These are phyloP conservation scores for Agapornis roseicollis DNA, from an alignment of 2,113 vertebrate species.

Conservation along the genomic window DNA sequence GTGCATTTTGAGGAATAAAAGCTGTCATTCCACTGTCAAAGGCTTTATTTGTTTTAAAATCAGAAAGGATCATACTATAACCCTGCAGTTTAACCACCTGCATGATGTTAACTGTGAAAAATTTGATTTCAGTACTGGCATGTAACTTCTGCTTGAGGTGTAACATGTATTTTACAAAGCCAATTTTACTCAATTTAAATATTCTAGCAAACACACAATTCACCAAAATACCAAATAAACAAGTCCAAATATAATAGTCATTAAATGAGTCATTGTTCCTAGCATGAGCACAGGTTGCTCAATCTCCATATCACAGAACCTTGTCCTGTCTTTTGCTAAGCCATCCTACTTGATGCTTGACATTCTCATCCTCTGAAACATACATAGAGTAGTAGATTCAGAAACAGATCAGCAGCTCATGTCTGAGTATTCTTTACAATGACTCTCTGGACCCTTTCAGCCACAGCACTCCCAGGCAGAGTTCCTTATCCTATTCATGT, in stretches of 20 bases:
- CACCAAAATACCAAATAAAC: background rate
- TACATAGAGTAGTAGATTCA: background rate
- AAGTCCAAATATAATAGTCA: background rate
- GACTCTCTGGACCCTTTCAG: background rate
- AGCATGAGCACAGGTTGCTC: fast-evolving
- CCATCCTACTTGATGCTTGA: background rate
- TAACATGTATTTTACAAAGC: background rate
- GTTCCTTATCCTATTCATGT: background rate
- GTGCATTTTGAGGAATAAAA: background rate
- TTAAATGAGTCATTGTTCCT: background rate
- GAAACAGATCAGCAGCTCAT: background rate
- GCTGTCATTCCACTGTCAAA: background rate
- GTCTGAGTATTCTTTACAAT: background rate
- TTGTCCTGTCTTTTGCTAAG: background rate
- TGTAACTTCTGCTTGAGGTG: background rate
- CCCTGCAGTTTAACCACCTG: background rate
- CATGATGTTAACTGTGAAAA: background rate
- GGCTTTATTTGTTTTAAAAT: background rate
- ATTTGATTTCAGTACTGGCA: background rate
- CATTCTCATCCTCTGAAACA: background rate
- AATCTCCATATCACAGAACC: background rate
- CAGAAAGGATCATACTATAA: background rate
- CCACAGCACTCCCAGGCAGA: background rate
- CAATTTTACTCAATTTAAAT: background rate
- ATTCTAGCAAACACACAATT: background rate